phyloP scores from a whole-genome alignment of 2,113 vertebrate species.

The Pseudonaja textilis region DNA sequence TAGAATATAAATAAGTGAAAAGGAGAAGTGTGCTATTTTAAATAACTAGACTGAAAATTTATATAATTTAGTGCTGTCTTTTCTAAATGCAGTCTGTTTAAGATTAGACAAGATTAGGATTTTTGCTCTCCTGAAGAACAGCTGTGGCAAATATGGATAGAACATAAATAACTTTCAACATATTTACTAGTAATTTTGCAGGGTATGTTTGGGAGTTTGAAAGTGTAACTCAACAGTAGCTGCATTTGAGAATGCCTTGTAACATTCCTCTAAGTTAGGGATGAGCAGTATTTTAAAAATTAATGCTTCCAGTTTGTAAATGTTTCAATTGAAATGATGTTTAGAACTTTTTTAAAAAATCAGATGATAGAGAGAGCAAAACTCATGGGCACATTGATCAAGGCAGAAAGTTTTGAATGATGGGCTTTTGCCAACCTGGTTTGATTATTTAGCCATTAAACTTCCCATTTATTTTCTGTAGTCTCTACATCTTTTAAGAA shows the following conservation, averaged over 20 bases:
- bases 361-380: neutral
- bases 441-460: neutral
- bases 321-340: neutral
- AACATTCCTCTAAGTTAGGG: neutral
- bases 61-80: slow-evolving; percentile 19
- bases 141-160: neutral
- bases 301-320: neutral
- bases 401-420: neutral
- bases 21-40: slow-evolving; percentile 22
- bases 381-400: neutral
- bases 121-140: neutral
- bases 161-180: neutral
- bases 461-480: neutral
- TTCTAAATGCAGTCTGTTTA: neutral
- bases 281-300: neutral
- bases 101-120: neutral
- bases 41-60: slow-evolving; percentile 13
- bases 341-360: neutral
- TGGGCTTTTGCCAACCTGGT: neutral
- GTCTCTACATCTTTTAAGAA: neutral
- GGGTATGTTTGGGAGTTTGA: neutral
- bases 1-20: slow-evolving; percentile 22
- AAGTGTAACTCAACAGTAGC: neutral
- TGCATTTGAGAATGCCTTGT: neutral
- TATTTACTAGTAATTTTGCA: neutral